Percentiles rank a stretch among this genome's conserved stretches.
phyloP scores from a whole-genome alignment of 2,797 vertebrate species.

The Micrastur ruficollis region DNA sequence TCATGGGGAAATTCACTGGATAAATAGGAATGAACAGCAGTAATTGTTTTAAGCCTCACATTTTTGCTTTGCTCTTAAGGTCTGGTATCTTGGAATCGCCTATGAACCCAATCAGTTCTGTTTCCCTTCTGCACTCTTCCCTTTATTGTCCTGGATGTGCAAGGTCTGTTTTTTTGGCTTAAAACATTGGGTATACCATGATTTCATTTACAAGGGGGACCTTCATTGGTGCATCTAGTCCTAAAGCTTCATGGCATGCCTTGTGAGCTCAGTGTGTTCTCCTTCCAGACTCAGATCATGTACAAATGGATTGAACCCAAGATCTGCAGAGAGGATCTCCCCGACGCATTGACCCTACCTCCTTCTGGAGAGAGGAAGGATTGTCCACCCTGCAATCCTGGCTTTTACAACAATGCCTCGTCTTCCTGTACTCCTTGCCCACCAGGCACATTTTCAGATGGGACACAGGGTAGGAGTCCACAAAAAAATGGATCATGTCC shows the following conservation, averaged over 20 bases:
- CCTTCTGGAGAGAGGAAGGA: slow-evolving; percentile 87
- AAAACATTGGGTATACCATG: not conserved
- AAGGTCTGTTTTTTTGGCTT: not conserved
- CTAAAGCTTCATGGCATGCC: not conserved
- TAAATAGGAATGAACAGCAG: not conserved
- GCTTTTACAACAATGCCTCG: slow-evolving; percentile 92
- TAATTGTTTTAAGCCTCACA: not conserved
- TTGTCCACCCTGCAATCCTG: slow-evolving; percentile 96
- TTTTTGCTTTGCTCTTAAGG: not conserved
- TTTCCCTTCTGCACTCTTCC: not conserved
- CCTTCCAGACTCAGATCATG: slow-evolving; percentile 86
- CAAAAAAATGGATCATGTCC: not conserved
- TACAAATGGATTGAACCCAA: slow-evolving; percentile 96
- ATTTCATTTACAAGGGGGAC: not conserved
- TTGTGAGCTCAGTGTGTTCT: not conserved
- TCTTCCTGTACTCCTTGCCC: slow-evolving; percentile 90
- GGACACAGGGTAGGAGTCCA: slow-evolving; percentile 75
- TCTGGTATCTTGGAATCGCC: not conserved
- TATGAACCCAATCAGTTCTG: not conserved
- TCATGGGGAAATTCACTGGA: not conserved
- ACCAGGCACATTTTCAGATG: slow-evolving; percentile 87
- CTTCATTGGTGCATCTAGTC: not conserved
- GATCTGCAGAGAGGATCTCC: slow-evolving; percentile 89
- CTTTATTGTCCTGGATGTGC: not conserved
- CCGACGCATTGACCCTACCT: slow-evolving; percentile 81